phyloP scores from a whole-genome alignment of 2,888 invertebrate genomes.

The Tachystola acroxantha region DNA sequence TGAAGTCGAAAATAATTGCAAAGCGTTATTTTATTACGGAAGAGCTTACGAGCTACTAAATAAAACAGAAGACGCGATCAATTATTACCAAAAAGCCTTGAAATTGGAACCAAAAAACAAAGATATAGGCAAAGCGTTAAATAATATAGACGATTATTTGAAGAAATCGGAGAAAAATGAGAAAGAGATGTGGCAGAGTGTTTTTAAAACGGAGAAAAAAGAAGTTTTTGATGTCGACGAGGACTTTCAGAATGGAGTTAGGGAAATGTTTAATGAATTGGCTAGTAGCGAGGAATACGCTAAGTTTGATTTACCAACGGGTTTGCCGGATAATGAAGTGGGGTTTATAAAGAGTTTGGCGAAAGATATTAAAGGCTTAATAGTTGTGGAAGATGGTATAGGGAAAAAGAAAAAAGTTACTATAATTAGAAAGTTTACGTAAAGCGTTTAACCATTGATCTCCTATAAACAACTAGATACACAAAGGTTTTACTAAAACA shows the following conservation, averaged over 20 bases:
- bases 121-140: slow-evolving; percentile 51
- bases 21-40: slow-evolving; percentile 56
- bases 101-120: slow-evolving; percentile 62
- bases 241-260: slow-evolving; percentile 46
- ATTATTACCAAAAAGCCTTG: slow-evolving; percentile 55
- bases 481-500: too few relatives aligned
- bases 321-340: slow-evolving; percentile 44
- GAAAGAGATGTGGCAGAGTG: slow-evolving; percentile 54
- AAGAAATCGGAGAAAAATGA: slow-evolving; percentile 35
- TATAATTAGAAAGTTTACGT: slow-evolving; percentile 35
- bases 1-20: slow-evolving; percentile 51
- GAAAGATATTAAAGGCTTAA: slow-evolving; percentile 35
- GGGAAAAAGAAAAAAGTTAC: slow-evolving; percentile 41
- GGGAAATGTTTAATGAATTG: slow-evolving; percentile 55
- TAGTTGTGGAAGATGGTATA: slow-evolving; percentile 39
- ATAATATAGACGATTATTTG: slow-evolving; percentile 37
- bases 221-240: slow-evolving; percentile 44
- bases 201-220: slow-evolving; percentile 35
- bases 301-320: slow-evolving; percentile 50
- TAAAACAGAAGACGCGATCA: slow-evolving; percentile 41
- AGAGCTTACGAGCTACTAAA: slow-evolving; percentile 47
- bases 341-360: slow-evolving; percentile 45
- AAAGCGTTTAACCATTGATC: too few relatives aligned
- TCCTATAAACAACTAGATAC: too few relatives aligned
- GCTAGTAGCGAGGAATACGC: slow-evolving; percentile 38